Conservation (phyloP, 1,140 invertebrate species). For the Scaptomyza pallida region DNA sequence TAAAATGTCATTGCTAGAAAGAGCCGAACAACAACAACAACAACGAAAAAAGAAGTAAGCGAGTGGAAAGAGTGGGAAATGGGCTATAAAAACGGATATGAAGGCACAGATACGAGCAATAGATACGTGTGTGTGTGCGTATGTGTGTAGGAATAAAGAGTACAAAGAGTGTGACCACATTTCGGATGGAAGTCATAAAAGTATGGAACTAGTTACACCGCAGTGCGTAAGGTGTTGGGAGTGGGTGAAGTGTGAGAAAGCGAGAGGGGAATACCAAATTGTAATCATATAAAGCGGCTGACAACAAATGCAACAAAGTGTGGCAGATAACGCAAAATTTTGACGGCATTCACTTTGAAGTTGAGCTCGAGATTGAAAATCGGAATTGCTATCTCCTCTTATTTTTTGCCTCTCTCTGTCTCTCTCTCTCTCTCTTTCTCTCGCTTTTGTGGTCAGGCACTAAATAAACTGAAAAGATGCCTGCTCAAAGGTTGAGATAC, state of each 20-base stretch:
- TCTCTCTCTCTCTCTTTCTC: background rate
- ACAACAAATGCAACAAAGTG: constrained; percentile 35
- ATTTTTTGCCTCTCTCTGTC: background rate
- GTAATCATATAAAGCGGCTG: constrained; percentile 25
- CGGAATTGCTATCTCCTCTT: constrained; percentile 4
- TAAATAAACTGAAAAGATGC: constrained; percentile 24
- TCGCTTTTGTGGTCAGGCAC: background rate
- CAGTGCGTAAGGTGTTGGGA: constrained; percentile 22
- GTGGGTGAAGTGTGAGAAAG: constrained; percentile 9
- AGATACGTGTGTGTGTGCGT: no score
- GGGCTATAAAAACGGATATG: constrained; percentile 80
- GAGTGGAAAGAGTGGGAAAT: constrained; percentile 60
- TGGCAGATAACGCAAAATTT: constrained; percentile 26
- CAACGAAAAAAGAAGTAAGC: no score
- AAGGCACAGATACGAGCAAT: constrained; percentile 59
- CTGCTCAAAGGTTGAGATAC: constrained; percentile 10
- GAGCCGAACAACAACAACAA: background rate
- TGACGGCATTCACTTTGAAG: constrained; percentile 28
- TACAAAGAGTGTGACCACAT: constrained; percentile 37
- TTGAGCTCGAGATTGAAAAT: constrained; percentile 8
- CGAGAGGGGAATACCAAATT: constrained; percentile 13
- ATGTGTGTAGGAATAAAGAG: constrained; percentile 42
- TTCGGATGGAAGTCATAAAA: constrained; percentile 70
- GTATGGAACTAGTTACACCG: constrained; percentile 1
- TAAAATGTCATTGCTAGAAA: constrained; percentile 76